A percentile compares a stretch with the other conserved stretches of the same genome.
Conservation (phyloP, 2,797 vertebrate genomes). For the Phalanger gymnotis region DNA sequence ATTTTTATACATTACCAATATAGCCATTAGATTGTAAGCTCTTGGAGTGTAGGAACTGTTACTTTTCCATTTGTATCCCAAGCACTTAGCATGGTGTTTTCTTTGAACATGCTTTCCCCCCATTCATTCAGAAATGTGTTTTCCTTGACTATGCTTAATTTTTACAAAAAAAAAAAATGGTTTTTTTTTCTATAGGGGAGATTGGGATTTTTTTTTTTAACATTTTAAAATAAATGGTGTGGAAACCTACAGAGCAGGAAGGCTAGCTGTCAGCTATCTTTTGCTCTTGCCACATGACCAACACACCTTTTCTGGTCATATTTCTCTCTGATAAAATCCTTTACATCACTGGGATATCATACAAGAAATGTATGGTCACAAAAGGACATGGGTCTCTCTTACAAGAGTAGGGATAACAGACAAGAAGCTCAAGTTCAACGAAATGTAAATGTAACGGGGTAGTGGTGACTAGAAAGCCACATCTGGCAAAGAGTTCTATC, state of each 20-base stretch:
- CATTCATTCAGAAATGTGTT: neutral
- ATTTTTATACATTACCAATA: neutral
- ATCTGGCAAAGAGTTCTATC: no score
- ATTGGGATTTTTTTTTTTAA: no score
- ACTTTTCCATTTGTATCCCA: neutral
- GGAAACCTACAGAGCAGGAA: neutral
- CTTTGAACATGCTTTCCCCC: neutral
- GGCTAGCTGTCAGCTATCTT: neutral
- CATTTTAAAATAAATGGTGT: neutral
- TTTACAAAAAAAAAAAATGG: no score
- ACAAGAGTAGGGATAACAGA: neutral
- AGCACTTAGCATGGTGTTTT: neutral
- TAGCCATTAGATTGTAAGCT: neutral
- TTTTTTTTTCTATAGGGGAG: no score
- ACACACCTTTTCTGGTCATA: neutral
- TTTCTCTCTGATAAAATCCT: neutral
- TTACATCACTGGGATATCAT: neutral
- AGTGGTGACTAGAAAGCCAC: neutral
- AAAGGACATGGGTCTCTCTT: neutral
- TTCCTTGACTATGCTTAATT: neutral
- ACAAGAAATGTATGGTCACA: neutral
- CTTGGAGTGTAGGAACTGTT: neutral
- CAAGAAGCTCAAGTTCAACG: no score
- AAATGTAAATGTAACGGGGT: neutral
- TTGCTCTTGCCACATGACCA: neutral